A percentile compares a stretch with the other conserved stretches of the same genome.
phyloP scores from a whole-genome alignment of 2,113 vertebrate genomes.

The Gymnogyps californianus region DNA sequence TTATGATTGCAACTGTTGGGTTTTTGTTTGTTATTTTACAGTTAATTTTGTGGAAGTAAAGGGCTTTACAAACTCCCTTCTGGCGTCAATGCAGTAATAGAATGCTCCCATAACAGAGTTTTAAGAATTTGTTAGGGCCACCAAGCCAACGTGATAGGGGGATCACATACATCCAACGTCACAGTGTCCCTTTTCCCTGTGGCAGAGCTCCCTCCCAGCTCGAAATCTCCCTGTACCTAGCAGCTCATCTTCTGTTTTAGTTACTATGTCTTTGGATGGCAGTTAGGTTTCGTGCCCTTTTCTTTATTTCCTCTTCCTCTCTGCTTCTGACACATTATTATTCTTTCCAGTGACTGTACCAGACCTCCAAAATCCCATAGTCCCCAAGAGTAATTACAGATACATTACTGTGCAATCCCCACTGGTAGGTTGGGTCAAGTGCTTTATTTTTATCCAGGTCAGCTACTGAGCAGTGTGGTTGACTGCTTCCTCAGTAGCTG shows the following conservation, averaged over 20 bases:
- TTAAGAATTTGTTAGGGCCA: not conserved
- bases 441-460: not conserved
- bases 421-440: not conserved
- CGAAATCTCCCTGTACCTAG: not conserved
- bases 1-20: not conserved
- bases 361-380: not conserved
- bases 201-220: not conserved
- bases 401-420: not conserved
- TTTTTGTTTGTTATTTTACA: not conserved
- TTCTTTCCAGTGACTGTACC: not conserved
- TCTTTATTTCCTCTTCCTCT: not conserved
- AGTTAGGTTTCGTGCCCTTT: not conserved
- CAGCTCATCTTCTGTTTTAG: not conserved
- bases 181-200: not conserved
- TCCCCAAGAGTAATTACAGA: constrained; percentile 4
- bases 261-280: not conserved
- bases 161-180: not conserved
- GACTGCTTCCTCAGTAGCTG: not conserved
- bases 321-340: not conserved
- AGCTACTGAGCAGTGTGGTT: not conserved
- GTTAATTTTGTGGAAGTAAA: not conserved
- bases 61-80: not conserved
- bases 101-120: not conserved
- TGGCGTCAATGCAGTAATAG: not conserved
- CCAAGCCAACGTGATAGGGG: not conserved